Percentiles rank a stretch among this genome's conserved stretches.
phyloP scores from a whole-genome alignment of 2,888 invertebrate species.

The Harmothoe impar region DNA sequence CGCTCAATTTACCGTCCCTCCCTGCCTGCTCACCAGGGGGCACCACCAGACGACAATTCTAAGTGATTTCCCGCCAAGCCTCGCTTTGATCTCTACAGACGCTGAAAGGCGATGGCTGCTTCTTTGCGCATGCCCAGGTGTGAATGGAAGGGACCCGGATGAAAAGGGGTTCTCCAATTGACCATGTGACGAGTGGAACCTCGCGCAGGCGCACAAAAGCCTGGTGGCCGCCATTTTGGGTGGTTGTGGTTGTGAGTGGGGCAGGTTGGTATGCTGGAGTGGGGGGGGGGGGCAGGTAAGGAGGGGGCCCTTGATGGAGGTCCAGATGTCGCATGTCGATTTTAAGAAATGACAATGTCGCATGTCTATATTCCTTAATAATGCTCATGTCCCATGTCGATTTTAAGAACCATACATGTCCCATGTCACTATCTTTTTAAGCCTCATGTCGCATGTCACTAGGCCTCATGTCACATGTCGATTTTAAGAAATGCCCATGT shows the following conservation, averaged over 20 bases:
- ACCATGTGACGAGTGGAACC: conserved; percentile 15
- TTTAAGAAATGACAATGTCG: too few species aligned
- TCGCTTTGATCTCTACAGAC: conserved; percentile 13
- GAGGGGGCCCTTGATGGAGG: too few species aligned
- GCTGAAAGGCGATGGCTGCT: not conserved
- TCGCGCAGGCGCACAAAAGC: not conserved
- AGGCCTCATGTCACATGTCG: too few species aligned
- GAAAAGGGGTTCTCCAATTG: conserved; percentile 7
- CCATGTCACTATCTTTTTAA: too few species aligned
- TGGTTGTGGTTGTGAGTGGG: not conserved
- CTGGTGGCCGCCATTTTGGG: not conserved
- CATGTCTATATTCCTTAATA: too few species aligned
- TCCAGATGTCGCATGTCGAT: too few species aligned
- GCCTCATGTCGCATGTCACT: too few species aligned
- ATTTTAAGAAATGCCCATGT: too few species aligned
- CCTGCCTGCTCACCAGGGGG: not conserved
- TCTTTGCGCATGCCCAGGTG: conserved; percentile 37
- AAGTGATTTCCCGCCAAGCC: conserved; percentile 39
- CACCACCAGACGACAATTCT: not conserved
- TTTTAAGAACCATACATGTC: too few species aligned
- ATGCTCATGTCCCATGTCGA: too few species aligned
- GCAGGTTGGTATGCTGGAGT: not conserved
- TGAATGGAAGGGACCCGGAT: not conserved
- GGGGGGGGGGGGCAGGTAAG: not conserved
- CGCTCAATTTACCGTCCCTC: not conserved